Base-by-base conservation (phyloP, 2,113 vertebrate species). In the Gasterosteus nipponicus region DNA sequence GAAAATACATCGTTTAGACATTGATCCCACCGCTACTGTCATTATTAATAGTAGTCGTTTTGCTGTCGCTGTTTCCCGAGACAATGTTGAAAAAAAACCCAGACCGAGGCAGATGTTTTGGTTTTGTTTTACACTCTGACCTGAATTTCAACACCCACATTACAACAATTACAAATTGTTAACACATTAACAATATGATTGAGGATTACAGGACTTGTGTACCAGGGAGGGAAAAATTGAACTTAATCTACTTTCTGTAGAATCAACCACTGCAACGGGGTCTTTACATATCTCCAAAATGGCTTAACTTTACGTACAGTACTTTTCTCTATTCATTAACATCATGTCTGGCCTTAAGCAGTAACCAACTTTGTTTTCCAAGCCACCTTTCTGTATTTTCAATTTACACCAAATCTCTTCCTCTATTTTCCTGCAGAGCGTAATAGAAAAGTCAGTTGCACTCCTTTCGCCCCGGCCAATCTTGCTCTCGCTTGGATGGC, bases 371-470 rank as follows among this genome's bases (percentile, higher is more conserved):
- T 15, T 16, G 41, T 56, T 73, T 26, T 41, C 15, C 31, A 49
- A 22, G 19, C 60, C 66, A 39, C 53, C 33, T 3, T 49, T 14
- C 10, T 56, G 7, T 54, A 3, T 41, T 1, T 35, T 75, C 22
- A 8, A 44, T 41, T 60, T 81, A 26, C 42, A 69, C 29, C 19
- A 31, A 18, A 11, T 47, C 54, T 65, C 74, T 26, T 22, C 12
- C 31, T 73, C 44, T 47, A 29, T 76, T 79, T 73, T 67, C 42
- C 35, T 68, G 10, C 6, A 2, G 38, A 56, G 46, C 29, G 8
- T 72, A 44, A 73, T 22, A 85, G 42, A 69, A 89, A 85, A 86
- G 86, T 89, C 72, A 74, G 66, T 54, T 72, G 71, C 63, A 54
- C 47, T 10, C 10, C 65, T 15, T 35, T 44, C 63, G 75, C 82